Evolutionary conservation across 2,797 vertebrate genomes (phyloP).

Genomic region (Streptopelia turtur): DNA sequence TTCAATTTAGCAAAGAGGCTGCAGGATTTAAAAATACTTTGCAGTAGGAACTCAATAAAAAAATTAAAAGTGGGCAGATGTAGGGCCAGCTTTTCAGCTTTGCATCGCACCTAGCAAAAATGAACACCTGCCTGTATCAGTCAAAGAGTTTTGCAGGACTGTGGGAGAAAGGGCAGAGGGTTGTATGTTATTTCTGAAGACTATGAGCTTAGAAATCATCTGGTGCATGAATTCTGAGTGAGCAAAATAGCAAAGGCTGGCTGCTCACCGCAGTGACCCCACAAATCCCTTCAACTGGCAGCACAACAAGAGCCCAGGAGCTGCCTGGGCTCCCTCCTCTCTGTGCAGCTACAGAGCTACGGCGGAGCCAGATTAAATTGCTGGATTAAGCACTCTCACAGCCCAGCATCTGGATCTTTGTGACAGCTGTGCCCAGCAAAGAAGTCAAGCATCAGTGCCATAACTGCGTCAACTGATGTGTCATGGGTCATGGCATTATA

Average conservation of each 20-base stretch:
- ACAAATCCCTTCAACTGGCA: conserved; percentile 33
- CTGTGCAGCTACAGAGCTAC: not conserved
- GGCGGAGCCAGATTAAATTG: conserved; percentile 15
- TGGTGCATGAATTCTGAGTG: not conserved
- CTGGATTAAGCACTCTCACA: conserved; percentile 43
- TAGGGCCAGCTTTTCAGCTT: not conserved
- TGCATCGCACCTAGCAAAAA: not conserved
- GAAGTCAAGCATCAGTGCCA: not conserved
- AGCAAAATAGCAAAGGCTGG: not conserved
- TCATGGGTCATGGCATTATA: not conserved
- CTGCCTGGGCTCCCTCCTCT: conserved; percentile 13
- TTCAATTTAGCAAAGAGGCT: not conserved
- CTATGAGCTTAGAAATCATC: not conserved
- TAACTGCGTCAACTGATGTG: conserved; percentile 10
- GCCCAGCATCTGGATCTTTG: not conserved
- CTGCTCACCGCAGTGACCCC: not conserved
- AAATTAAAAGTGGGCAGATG: not conserved
- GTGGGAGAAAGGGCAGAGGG: not conserved
- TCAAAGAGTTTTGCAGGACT: not conserved
- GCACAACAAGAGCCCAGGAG: not conserved
- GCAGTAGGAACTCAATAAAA: not conserved
- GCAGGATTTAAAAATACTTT: not conserved
- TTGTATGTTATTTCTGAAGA: conserved; percentile 7
- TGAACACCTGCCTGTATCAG: not conserved
- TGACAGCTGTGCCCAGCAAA: conserved; percentile 48